Conservation (phyloP, 1,140 invertebrate species). For the Drosophila erecta region DNA sequence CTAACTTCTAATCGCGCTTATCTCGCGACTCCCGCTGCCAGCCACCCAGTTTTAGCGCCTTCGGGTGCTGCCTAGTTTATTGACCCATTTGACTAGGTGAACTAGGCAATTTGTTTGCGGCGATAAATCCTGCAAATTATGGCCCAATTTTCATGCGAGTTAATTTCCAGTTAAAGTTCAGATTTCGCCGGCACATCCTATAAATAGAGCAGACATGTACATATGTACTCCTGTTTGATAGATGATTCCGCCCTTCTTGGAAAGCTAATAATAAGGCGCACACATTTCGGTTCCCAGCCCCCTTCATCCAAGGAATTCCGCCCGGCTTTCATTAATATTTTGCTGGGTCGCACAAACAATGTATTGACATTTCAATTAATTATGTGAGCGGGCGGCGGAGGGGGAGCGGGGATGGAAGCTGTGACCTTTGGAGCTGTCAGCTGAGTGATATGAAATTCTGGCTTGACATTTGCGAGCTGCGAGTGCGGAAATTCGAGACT, state of each 20-base stretch:
- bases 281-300: constrained; percentile 3
- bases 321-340: constrained; percentile 65
- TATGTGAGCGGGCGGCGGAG: constrained; percentile 31
- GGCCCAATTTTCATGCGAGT: constrained; percentile 67
- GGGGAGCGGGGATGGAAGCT: constrained; percentile 22
- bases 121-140: constrained; percentile 61
- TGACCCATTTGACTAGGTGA: constrained; percentile 68
- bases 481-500: constrained; percentile 11
- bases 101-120: constrained; percentile 68
- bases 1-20: constrained; percentile 67
- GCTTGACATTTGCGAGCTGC: constrained; percentile 46
- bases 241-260: constrained; percentile 54
- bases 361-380: constrained; percentile 83
- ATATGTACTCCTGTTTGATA: constrained; percentile 48
- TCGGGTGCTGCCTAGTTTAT: constrained; percentile 65
- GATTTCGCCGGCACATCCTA: constrained; percentile 42
- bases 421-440: constrained; percentile 57
- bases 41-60: constrained; percentile 71
- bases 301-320: background rate
- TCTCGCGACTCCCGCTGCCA: constrained; percentile 51
- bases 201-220: constrained; percentile 53
- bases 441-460: constrained; percentile 26
- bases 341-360: constrained; percentile 58
- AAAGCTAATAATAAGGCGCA: constrained; percentile 55
- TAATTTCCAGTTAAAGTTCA: constrained; percentile 76